Percentiles rank a stretch among this genome's conserved stretches.
phyloP scores from a whole-genome alignment of 2,888 invertebrate genomes.

The Neuroscelio doddi region DNA sequence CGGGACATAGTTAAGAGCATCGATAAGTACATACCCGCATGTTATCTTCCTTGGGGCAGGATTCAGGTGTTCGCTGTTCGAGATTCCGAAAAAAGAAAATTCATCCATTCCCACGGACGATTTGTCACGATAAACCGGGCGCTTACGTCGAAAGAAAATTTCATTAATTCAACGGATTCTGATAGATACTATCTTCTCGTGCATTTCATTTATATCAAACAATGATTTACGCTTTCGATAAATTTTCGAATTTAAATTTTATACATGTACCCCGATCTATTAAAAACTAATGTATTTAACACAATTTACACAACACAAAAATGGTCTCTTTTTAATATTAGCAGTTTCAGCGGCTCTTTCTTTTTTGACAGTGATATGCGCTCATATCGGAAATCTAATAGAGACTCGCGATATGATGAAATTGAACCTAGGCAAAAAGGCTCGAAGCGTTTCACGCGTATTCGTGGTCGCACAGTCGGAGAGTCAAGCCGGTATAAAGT shows the following conservation, averaged over 20 bases:
- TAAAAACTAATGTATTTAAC: not conserved
- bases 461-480: constrained; percentile 40
- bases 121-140: constrained; percentile 26
- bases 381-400: constrained; percentile 39
- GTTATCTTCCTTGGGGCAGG: constrained; percentile 24
- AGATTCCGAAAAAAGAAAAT: constrained; percentile 14
- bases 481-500: constrained; percentile 24
- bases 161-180: constrained; percentile 8
- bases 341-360: constrained; percentile 18
- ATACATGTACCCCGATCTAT: no score
- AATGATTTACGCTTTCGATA: no score
- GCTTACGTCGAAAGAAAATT: not conserved
- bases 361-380: constrained; percentile 18
- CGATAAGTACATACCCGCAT: constrained; percentile 40
- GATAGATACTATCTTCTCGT: no score
- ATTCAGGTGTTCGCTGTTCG: constrained; percentile 24
- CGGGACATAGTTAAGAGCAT: constrained; percentile 42
- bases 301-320: no score
- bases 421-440: constrained; percentile 44
- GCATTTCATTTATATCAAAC: no score
- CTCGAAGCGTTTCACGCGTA: constrained; percentile 33
- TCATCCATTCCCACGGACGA: constrained; percentile 19
- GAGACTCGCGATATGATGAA: constrained; percentile 46
- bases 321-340: constrained; percentile 9
- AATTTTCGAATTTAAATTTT: no score